Evolutionary conservation across 2,888 invertebrate species (phyloP).

Genomic region (Erebia aethiops): DNA sequence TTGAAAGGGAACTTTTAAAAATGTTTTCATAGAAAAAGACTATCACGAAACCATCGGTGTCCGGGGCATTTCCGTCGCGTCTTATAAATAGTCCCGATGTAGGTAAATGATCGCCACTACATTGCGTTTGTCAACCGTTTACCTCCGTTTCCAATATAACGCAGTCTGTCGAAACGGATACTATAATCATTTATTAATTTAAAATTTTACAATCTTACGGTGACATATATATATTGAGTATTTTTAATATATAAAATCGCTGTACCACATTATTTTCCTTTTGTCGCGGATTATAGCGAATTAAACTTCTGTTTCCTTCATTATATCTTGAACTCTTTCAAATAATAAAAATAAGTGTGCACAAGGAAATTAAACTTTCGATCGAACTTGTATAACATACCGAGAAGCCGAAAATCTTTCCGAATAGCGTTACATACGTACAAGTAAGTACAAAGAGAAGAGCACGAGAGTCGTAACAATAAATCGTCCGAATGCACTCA

Average conservation of each 20-base stretch:
- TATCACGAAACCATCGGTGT: conserved; percentile 29
- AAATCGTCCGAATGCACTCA: conserved; percentile 72
- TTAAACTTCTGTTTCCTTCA: no score
- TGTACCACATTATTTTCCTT: no score
- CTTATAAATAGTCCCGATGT: conserved; percentile 54
- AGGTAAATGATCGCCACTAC: conserved; percentile 46
- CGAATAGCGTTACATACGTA: conserved; percentile 51
- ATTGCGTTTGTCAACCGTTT: conserved; percentile 42
- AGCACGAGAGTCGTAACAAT: conserved; percentile 60
- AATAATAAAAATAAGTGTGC: neutral
- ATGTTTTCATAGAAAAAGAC: conserved; percentile 31
- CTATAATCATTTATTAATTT: conserved; percentile 16
- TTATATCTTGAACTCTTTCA: no score
- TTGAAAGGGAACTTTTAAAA: conserved; percentile 9
- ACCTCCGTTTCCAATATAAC: conserved; percentile 38
- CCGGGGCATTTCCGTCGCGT: conserved; percentile 49
- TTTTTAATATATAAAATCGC: no score
- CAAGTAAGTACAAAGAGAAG: conserved; percentile 54
- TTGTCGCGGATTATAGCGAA: no score
- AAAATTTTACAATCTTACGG: no score
- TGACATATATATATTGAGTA: no score
- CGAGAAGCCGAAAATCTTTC: conserved; percentile 40
- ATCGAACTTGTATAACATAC: conserved; percentile 13
- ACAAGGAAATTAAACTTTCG: neutral
- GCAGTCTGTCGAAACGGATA: conserved; percentile 18